Evolutionary conservation across 2,888 invertebrate species (phyloP).

Genomic region (Watsonalla binaria): DNA sequence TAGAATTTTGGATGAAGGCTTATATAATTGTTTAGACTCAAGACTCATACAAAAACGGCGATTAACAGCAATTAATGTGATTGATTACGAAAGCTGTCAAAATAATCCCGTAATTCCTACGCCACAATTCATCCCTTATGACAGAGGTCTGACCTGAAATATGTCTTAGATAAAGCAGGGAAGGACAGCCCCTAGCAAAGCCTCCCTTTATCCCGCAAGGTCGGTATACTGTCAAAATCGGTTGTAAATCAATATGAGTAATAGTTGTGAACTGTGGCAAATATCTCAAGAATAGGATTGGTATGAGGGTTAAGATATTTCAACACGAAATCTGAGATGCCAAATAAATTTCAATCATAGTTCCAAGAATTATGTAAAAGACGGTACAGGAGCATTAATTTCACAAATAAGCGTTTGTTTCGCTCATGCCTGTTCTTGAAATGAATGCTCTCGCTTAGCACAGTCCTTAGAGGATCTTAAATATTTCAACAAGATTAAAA

Average conservation of each 20-base stretch:
- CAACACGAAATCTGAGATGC: background rate
- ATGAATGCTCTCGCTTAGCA: too few relatives aligned
- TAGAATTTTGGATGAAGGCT: too few relatives aligned
- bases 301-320: background rate
- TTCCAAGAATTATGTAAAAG: too few relatives aligned
- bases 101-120: background rate
- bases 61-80: background rate
- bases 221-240: constrained; percentile 8
- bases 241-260: constrained; percentile 23
- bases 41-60: background rate
- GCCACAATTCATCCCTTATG: background rate
- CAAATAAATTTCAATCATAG: background rate
- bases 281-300: background rate
- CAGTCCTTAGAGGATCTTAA: background rate
- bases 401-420: too few relatives aligned
- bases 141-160: background rate
- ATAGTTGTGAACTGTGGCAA: background rate
- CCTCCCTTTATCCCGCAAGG: background rate
- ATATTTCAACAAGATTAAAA: constrained; percentile 18
- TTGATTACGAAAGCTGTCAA: background rate
- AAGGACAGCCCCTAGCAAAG: background rate
- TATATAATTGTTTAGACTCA: too few relatives aligned
- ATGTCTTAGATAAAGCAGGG: background rate
- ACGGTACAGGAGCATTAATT: too few relatives aligned
- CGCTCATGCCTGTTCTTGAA: too few relatives aligned